Base-by-base conservation (phyloP, 2,113 vertebrate genomes). In the Excalfactoria chinensis region DNA sequence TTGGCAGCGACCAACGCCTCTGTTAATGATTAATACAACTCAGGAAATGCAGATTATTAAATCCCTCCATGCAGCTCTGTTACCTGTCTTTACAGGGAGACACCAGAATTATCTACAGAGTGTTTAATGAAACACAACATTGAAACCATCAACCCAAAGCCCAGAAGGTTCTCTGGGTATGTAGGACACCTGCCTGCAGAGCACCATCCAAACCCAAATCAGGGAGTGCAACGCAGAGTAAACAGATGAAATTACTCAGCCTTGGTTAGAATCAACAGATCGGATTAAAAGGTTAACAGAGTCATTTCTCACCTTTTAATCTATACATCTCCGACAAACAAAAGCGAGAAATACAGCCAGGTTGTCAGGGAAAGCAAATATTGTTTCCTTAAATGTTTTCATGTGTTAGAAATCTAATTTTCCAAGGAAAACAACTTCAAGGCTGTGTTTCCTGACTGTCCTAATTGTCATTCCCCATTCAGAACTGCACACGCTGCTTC, bases 281-380 rank as follows among this genome's bases (percentile, higher is more conserved):
- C 43, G 8, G 15, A 58, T 18, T 21, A 26, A 56, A 68, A 76
- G 23, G 48, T 87, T 46, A 58, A 66, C 48, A 68, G 48, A n/a
- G 17, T 30, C 48, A 32, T 14, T 63, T 76, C 49, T 67, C 69
- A 84, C 69, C 70, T 92, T 84, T 60, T 51, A 32, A 35, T 75
- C 46, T 58, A 51, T 44, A 71, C 32, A n/a, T 51, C 59, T 68
- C 32, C n/a, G 28, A n/a, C 46, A 67, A 58, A n/a, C 48, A 78
- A 68, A 62, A 56, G 6, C 3, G 32, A 85, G 44, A 84, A 75
- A 15, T 28, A 18, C 32, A 87, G 21, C 59, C 84, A 75, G 64
- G 64, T 90, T 92, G 83, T 90, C 74, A 84, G 64, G 89, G 84
- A 76, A 88, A 88, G 70, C 30, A 80, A 87, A 72, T 63, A 34